These are phyloP conservation scores for Sinocyclocheilus grahami DNA, from an alignment of 2,113 vertebrate species.

Conservation along the genomic window DNA sequence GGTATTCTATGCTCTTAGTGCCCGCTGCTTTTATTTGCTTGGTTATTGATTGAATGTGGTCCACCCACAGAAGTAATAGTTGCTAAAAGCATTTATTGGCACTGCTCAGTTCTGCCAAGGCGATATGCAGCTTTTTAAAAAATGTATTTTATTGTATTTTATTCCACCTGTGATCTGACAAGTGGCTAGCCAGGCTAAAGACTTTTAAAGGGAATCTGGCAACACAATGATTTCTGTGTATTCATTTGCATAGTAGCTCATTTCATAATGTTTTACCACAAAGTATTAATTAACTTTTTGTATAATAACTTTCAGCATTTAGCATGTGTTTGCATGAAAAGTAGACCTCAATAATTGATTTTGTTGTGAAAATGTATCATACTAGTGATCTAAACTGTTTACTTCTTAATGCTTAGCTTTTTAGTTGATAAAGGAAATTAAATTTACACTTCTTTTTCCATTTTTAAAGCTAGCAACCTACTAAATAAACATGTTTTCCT, in stretches of 20 bases:
- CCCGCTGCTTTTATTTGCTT: conserved; percentile 74
- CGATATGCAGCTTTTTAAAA: conserved; percentile 39
- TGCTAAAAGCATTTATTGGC: conserved; percentile 78
- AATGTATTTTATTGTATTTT: conserved; percentile 12
- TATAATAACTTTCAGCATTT: neutral
- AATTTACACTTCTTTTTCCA: neutral
- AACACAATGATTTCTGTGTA: neutral
- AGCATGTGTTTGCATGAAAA: neutral
- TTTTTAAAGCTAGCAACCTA: neutral
- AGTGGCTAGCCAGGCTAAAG: conserved; percentile 26
- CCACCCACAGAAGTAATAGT: conserved; percentile 77
- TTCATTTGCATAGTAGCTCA: neutral
- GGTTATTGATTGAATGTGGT: conserved; percentile 77
- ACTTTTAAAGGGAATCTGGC: neutral
- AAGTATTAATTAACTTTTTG: neutral
- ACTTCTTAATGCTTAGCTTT: neutral
- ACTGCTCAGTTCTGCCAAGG: conserved; percentile 66
- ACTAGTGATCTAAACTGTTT: neutral
- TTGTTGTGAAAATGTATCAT: neutral
- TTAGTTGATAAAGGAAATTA: neutral
- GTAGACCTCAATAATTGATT: neutral
- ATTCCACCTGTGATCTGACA: conserved; percentile 40
- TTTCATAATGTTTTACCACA: conserved; percentile 6
- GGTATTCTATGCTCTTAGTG: conserved; percentile 67
- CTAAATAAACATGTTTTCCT: neutral